Percentiles rank a stretch among this genome's conserved stretches.
Evolutionary conservation across 2,113 vertebrate genomes (phyloP).

Genomic region (Tiliqua scincoides): DNA sequence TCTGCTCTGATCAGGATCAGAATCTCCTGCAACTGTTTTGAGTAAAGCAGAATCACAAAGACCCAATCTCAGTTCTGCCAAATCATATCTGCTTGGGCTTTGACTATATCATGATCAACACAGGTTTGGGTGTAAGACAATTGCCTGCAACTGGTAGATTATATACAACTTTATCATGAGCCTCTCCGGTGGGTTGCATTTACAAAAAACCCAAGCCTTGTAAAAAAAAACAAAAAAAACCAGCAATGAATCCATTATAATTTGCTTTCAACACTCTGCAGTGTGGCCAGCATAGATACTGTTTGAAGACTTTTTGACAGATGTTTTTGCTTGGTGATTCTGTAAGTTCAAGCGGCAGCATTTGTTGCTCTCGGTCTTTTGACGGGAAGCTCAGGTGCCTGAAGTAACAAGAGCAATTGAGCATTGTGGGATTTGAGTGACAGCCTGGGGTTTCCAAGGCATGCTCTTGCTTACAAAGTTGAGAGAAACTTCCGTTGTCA

Average conservation of each 20-base stretch:
- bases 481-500: constrained; percentile 41
- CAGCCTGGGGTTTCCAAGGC: constrained; percentile 37
- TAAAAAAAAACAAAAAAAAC: constrained; percentile 17
- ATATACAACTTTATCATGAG: neutral
- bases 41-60: no score
- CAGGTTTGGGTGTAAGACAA: neutral
- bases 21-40: no score
- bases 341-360: constrained; percentile 26
- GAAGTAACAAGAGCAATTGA: constrained; percentile 26
- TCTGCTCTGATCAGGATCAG: no score
- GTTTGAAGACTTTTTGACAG: constrained; percentile 5
- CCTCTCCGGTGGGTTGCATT: neutral
- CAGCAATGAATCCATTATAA: constrained; percentile 6
- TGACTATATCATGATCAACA: constrained; percentile 5
- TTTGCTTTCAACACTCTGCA: constrained; percentile 26
- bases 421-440: constrained; percentile 19
- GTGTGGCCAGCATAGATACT: constrained; percentile 2
- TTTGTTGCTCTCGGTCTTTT: constrained; percentile 29
- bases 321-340: constrained; percentile 20
- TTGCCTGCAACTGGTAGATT: neutral
- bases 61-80: neutral
- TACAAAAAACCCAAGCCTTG: neutral
- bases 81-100: neutral
- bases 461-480: constrained; percentile 16
- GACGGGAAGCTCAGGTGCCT: constrained; percentile 10